A percentile compares a stretch with the other conserved stretches of the same genome.
phyloP scores from a whole-genome alignment of 2,797 vertebrate genomes.

The Pseudopleuronectes americanus region DNA sequence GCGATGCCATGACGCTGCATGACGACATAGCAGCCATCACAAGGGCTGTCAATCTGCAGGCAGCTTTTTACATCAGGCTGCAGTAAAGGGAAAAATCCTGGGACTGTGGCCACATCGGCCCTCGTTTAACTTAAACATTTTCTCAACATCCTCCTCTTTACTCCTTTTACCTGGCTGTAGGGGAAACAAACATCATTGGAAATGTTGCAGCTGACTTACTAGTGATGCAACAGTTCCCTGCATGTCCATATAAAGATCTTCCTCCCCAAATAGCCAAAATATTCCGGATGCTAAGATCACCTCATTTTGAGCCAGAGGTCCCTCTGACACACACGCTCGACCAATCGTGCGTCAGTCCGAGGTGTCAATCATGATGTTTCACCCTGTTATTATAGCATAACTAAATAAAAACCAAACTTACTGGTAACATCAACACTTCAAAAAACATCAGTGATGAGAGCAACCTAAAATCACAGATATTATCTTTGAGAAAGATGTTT shows the following conservation, averaged over 20 bases:
- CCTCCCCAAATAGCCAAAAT: too few relatives aligned
- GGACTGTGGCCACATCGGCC: slow-evolving; percentile 52
- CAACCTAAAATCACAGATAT: too few relatives aligned
- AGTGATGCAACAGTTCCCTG: slow-evolving; percentile 58
- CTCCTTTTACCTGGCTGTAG: slow-evolving; percentile 61
- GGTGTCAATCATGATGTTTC: too few relatives aligned
- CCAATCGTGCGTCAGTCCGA: too few relatives aligned
- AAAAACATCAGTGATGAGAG: too few relatives aligned
- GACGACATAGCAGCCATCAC: slow-evolving; percentile 55
- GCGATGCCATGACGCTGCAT: slow-evolving; percentile 47
- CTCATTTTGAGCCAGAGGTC: too few relatives aligned
- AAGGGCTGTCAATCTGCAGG: slow-evolving; percentile 34
- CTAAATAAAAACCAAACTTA: too few relatives aligned
- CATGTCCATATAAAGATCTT: background rate
- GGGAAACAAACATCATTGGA: slow-evolving; percentile 59
- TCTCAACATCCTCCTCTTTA: slow-evolving; percentile 50
- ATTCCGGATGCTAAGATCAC: too few relatives aligned
- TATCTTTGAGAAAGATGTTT: too few relatives aligned
- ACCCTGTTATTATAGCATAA: too few relatives aligned
- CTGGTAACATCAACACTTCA: too few relatives aligned
- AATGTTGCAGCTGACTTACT: slow-evolving; percentile 61
- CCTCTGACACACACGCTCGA: too few relatives aligned
- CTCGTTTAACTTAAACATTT: slow-evolving; percentile 58
- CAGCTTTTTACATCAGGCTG: slow-evolving; percentile 64
- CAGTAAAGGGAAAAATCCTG: slow-evolving; percentile 52